A percentile compares a stretch with the other conserved stretches of the same genome.
These are phyloP conservation scores for Phylloscopus trochiloides DNA, from an alignment of 2,113 vertebrate species.

Conservation along the genomic window DNA sequence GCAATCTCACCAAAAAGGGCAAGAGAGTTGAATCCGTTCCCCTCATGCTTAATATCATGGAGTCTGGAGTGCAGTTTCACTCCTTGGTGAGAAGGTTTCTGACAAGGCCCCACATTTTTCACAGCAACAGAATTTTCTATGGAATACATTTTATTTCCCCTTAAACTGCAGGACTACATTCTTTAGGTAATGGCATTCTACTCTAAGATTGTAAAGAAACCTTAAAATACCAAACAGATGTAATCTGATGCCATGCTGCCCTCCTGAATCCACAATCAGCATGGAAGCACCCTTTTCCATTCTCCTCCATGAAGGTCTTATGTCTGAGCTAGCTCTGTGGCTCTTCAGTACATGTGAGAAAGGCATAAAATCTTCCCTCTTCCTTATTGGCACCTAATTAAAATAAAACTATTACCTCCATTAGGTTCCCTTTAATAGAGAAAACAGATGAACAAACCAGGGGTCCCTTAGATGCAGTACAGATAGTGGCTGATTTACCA, in stretches of 20 bases:
- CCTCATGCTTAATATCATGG: background rate
- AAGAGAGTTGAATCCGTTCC: constrained; percentile 21
- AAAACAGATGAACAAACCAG: background rate
- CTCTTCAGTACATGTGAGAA: background rate
- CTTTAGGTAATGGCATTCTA: background rate
- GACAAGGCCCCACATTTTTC: background rate
- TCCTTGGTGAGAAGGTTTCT: background rate
- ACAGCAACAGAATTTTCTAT: background rate
- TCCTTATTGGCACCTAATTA: background rate
- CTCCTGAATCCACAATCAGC: background rate
- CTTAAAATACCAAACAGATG: background rate
- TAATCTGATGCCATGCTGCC: background rate
- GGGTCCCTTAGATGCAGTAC: background rate
- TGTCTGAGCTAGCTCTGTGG: background rate
- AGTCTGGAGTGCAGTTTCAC: background rate
- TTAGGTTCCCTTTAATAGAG: background rate
- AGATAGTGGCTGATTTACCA: background rate
- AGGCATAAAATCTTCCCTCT: background rate
- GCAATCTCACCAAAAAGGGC: constrained; percentile 32
- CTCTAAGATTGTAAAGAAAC: background rate
- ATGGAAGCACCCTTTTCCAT: background rate
- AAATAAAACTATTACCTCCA: background rate
- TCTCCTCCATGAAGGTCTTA: background rate
- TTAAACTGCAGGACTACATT: background rate
- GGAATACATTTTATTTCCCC: background rate